These are phyloP conservation scores for Agonopterix alstromeriana DNA, from an alignment of 2,888 invertebrate genomes.

Conservation along the genomic window DNA sequence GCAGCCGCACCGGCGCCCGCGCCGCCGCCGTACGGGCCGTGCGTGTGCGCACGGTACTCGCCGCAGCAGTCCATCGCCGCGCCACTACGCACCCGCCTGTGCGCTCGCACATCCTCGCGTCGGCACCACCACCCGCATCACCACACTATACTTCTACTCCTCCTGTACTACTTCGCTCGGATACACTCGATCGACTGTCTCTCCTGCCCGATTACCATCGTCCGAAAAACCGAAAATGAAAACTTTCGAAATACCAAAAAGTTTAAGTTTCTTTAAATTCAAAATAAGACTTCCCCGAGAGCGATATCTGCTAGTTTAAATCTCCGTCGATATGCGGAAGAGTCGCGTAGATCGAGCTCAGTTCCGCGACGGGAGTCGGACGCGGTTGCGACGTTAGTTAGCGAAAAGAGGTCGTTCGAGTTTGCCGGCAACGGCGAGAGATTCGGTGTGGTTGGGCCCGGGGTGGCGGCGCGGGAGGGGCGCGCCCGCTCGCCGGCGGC, in stretches of 20 bases:
- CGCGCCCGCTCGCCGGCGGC: constrained; percentile 65
- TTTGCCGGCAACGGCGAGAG: constrained; percentile 67
- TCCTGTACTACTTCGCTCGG: constrained; percentile 15
- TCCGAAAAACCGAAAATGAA: background rate
- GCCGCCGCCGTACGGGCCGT: constrained; percentile 35
- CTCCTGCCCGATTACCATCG: constrained; percentile 5
- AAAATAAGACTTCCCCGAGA: background rate
- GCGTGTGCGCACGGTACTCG: constrained; percentile 58
- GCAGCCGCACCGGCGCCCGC: constrained; percentile 34
- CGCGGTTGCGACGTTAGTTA: constrained; percentile 69
- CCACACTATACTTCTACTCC: constrained; percentile 20
- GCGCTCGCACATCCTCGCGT: constrained; percentile 42
- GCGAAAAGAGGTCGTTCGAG: constrained; percentile 73
- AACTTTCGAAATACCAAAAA: no score
- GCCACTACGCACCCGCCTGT: constrained; percentile 41
- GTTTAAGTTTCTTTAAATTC: no score
- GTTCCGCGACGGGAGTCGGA: constrained; percentile 65
- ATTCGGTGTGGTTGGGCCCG: constrained; percentile 38
- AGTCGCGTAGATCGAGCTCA: constrained; percentile 43
- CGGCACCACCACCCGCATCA: constrained; percentile 37
- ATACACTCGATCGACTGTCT: constrained; percentile 9
- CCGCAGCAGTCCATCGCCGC: constrained; percentile 72
- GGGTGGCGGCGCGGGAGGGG: constrained; percentile 45
- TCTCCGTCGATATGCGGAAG: constrained; percentile 8
- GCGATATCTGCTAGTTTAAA: background rate